Evolutionary conservation across 1,140 invertebrate species (phyloP), one percentile per base, ranked within the genome.

Genomic region (Galendromus occidentalis): DNA sequence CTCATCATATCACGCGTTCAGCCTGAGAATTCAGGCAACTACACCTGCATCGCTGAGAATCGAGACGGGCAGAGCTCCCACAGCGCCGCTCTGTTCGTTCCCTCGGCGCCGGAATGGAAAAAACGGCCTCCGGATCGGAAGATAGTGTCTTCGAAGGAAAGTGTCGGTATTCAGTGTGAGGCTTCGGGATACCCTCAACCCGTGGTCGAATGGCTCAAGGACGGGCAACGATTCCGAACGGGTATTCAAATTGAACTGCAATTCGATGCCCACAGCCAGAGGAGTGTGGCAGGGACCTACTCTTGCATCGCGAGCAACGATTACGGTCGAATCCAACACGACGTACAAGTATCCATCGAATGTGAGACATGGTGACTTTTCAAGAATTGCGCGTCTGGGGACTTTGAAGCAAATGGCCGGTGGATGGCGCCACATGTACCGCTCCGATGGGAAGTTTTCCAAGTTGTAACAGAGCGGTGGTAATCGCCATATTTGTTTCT

Each of bases 41-140:
- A 74, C 45, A 72, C 72, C 20, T 74, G 73, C 65, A 69, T 69
- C 4, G 75, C 71, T 12, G 68, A 63, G 25, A 73, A 73, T 65
- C 65, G 68, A 7, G 71, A 71, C n/a, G 69, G 65, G 4, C 44
- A 65, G 17, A 66, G 45, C 22, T 55, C 29, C 7, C 66, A 20
- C 28, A 69, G 69, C 7, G 69, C 69, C 17, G 22, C 41, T 17
- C 66, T 70, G 9, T 7, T 67, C 4, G 69, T 70, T 39, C 33
- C 33, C 9, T 39, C 33, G 33, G 33, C 33, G 4, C 33, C 33
- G 9, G 33, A 39, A 9, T 39, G 33, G 33, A 39, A 4, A 39
- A 39, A 39, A 39, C 33, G 33, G 9, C 33, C 33, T 39, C 33
- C 33, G 4, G 33, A 39, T 39, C 28, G 41, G 42, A 25, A 29